Conservation (phyloP, 1,140 invertebrate genomes). For the Polypedilum vanderplanki region DNA sequence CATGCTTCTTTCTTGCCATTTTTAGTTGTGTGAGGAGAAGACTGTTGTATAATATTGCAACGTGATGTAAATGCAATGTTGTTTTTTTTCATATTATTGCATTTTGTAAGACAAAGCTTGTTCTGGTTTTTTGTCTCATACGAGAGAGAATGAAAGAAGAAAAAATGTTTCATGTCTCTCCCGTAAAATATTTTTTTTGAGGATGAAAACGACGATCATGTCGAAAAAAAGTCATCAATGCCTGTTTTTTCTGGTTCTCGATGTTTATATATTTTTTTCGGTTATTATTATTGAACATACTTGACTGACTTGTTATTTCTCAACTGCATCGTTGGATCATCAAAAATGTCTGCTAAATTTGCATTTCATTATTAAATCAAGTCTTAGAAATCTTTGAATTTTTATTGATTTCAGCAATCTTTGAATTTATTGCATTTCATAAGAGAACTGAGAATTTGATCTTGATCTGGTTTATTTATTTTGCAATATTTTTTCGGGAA, state of each 20-base stretch:
- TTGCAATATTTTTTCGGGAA: no score
- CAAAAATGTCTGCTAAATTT: background rate
- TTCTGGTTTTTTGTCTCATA: background rate
- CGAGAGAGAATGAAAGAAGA: no score
- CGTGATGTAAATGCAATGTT: slow-evolving; percentile 12
- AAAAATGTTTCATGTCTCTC: background rate
- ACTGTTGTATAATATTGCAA: slow-evolving; percentile 19
- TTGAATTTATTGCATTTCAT: no score
- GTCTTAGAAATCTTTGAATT: no score
- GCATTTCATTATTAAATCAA: no score
- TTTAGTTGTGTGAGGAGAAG: background rate
- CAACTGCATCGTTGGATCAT: slow-evolving; percentile 10
- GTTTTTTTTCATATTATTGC: background rate
- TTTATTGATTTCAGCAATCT: no score
- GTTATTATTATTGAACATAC: slow-evolving; percentile 12
- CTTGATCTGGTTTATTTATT: no score
- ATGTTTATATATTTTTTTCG: background rate
- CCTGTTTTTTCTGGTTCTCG: slow-evolving; percentile 1
- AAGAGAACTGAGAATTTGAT: no score
- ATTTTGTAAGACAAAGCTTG: slow-evolving; percentile 2
- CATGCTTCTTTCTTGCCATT: slow-evolving; percentile 12
- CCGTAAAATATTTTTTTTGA: background rate
- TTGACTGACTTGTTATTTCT: slow-evolving; percentile 13
- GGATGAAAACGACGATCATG: background rate
- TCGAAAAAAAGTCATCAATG: slow-evolving; percentile 13